Base-by-base conservation (phyloP, 2,888 invertebrate species). In the Noctua pronuba region DNA sequence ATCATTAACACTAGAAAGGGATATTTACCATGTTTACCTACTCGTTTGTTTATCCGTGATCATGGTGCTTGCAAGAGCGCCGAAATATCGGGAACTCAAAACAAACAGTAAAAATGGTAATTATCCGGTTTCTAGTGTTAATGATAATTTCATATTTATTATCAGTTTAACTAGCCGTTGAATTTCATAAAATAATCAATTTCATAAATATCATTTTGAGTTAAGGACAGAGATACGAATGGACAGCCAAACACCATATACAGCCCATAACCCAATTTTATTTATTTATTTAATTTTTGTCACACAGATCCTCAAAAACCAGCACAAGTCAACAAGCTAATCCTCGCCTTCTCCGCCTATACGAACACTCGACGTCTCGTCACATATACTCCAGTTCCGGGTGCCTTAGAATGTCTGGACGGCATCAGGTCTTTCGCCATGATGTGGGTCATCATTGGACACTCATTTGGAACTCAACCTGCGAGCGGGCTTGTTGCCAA, bases 381-480 rank as follows among this genome's bases (percentile, higher is more conserved):
- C 2, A 92, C 92, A 0, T 94, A 95, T 69, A 91, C 88, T 0
- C 89, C 93, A 0, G 90, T 91, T 10, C 88, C 94, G 0, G 94
- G 94, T 0, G 88, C 95, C 2, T 85, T 97, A 62, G 93, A 95
- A 49, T 97, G 97, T 86, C 83, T 97, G 67, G 95, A 97, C 77
- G 97, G 97, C 1, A 89, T 97, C 28, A 92, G 96, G 77, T 89
- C 94, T 0, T 86, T 97, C 0, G 95, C 96, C 18, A 96, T 97
- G 93, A 90, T 95, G 86, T 97, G 97, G 97, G 94, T 97, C 65
- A 92, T 97, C n/a, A 64, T 95, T 2, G 96, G 95, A 0, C 97
- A 97, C 70, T 91, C 94, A 0, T 94, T 92, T 73, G 86, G 86
- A 5, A 88, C 76, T 65, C 89, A 91, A 60, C 62, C 87, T 5